These are phyloP conservation scores for Rhamnusium bicolor DNA, from an alignment of 2,888 invertebrate genomes.

Conservation along the genomic window DNA sequence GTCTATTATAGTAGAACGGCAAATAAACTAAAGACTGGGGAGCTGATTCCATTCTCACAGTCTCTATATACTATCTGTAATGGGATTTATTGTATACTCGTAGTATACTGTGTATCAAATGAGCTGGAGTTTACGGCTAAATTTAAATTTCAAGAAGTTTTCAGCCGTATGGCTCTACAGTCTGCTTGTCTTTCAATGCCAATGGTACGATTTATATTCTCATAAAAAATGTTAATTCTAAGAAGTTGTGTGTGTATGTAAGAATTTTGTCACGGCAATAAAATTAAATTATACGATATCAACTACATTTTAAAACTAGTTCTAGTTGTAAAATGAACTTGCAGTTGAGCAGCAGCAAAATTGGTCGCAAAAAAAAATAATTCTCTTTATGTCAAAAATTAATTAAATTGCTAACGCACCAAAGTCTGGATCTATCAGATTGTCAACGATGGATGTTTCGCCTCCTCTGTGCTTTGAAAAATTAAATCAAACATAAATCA, in stretches of 20 bases:
- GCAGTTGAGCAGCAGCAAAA: not conserved
- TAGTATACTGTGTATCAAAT: conserved; percentile 6
- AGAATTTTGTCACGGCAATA: not conserved
- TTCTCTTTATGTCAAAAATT: not conserved
- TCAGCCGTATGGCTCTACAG: conserved; percentile 27
- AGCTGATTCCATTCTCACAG: conserved; percentile 9
- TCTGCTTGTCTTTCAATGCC: conserved; percentile 13
- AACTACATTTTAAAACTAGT: too few relatives aligned
- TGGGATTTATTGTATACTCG: conserved; percentile 20
- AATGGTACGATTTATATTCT: conserved; percentile 33
- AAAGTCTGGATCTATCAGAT: not conserved
- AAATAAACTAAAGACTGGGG: not conserved
- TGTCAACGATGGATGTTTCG: conserved; percentile 6
- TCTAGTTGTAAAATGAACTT: conserved; percentile 3
- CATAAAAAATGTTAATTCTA: conserved; percentile 39
- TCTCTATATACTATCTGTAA: not conserved
- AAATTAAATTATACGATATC: not conserved
- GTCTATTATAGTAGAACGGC: not conserved
- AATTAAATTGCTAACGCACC: not conserved
- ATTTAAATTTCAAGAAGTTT: conserved; percentile 39
- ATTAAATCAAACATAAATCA: conserved; percentile 15
- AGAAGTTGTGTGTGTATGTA: conserved; percentile 4
- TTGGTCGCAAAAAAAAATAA: not conserved
- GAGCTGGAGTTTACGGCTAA: conserved; percentile 23
- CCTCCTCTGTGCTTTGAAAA: not conserved